Evolutionary conservation across 2,888 invertebrate species (phyloP), one percentile per base, ranked within the genome.

Genomic region (Hemistola chrysoprasaria): DNA sequence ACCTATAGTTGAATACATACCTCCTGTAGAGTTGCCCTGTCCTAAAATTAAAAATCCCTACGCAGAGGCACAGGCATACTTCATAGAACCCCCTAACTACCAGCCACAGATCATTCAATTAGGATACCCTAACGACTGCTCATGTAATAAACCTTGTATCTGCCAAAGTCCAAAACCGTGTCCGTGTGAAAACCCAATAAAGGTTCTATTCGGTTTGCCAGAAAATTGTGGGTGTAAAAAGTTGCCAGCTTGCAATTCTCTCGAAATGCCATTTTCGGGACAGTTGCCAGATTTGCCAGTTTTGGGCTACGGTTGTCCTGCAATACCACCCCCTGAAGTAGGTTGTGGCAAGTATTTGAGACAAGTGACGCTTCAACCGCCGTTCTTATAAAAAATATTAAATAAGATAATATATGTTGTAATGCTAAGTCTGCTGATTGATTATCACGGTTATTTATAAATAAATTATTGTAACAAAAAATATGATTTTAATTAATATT

Each of bases 321-420:
- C 47, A 0, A 38, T 45, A 10, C 39, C 39, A 22, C 37, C 37
- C 1, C 38, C 41, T 20, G 43, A 30, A 6, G 25, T 36, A 6
- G 60, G 53, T 6, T 57, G 63, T 22, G 40, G 40, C 0, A 70
- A 74, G 42, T 76, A 73, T 53, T 58, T 81, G 24, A 61, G 79
- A 5, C 73, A 82, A 48, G 61, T 78, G 0, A 65, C 69, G n/a
- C 45, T 79, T 3, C 78, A 67, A 11, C 82, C 81, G 0, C 82
- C 82, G 0, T 81, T 67, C 54, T 61, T 79, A 65, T 79, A 50
- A 68, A 40, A 28, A 40, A 25, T 45, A 38, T 4, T 16, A 16
- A 16, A 3, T 16, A 16, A 3, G n/a, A n/a, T n/a, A n/a, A n/a
- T n/a, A n/a, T n/a, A n/a, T n/a, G n/a, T n/a, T n/a, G n/a, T n/a